These are phyloP conservation scores for Stenopsyche tienmushanensis DNA, from an alignment of 1,140 invertebrate species.

Conservation along the genomic window DNA sequence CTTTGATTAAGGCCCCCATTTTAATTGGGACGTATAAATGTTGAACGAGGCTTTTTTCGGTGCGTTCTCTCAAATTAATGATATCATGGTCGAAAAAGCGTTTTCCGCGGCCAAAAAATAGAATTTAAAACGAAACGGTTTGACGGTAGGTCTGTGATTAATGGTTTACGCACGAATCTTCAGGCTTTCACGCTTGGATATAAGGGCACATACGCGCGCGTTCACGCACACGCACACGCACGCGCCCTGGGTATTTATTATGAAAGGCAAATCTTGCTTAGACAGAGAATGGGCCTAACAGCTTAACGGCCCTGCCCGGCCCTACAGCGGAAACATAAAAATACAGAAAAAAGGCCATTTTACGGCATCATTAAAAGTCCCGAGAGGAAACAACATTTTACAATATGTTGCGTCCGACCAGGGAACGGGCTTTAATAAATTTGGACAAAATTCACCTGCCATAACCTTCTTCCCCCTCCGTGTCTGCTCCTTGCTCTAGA, in stretches of 20 bases:
- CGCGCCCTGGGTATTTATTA: neutral
- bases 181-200: conserved; percentile 14
- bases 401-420: conserved; percentile 27
- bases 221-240: conserved; percentile 1
- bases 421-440: conserved; percentile 24
- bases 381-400: conserved; percentile 27
- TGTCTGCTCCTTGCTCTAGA: too few species aligned
- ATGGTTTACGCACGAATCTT: conserved; percentile 23
- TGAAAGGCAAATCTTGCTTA: conserved; percentile 9
- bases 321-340: conserved; percentile 20
- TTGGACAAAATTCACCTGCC: conserved; percentile 26
- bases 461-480: neutral
- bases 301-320: conserved; percentile 5
- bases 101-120: conserved; percentile 1
- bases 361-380: conserved; percentile 30
- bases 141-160: conserved; percentile 24
- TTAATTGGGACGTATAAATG: too few species aligned
- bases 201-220: conserved; percentile 9
- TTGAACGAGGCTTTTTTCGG: too few species aligned
- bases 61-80: neutral
- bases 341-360: conserved; percentile 25
- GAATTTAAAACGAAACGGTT: conserved; percentile 21
- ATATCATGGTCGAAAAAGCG: neutral
- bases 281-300: neutral
- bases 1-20: too few species aligned